These are phyloP conservation scores for Lamellibrachia columna DNA, from an alignment of 2,888 invertebrate genomes.

Conservation along the genomic window DNA sequence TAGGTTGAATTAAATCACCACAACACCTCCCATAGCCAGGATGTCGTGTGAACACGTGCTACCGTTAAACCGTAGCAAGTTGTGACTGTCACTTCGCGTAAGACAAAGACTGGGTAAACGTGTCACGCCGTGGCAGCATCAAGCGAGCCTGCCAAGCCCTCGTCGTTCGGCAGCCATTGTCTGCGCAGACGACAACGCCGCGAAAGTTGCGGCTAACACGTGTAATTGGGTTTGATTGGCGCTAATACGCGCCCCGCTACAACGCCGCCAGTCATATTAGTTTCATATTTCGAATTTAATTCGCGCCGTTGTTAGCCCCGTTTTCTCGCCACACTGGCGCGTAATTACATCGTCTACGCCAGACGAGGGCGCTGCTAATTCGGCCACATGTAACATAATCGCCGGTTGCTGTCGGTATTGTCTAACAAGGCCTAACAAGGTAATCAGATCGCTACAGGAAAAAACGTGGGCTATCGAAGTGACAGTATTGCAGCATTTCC, in stretches of 20 bases:
- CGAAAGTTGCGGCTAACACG: background rate
- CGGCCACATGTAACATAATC: background rate
- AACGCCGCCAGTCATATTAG: background rate
- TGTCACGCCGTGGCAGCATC: background rate
- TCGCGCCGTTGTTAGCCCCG: background rate
- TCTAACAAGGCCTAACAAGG: background rate
- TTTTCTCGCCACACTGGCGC: background rate
- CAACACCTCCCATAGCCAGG: background rate
- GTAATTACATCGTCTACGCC: background rate
- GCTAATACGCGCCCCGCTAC: background rate
- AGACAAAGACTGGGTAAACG: conserved; percentile 8
- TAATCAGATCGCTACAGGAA: conserved; percentile 11
- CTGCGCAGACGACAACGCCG: background rate
- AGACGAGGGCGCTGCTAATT: background rate
- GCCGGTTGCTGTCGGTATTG: background rate
- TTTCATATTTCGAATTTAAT: conserved; percentile 16
- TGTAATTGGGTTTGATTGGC: background rate
- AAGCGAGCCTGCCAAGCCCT: background rate
- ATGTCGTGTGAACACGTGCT: background rate
- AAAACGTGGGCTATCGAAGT: background rate
- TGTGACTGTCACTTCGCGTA: background rate
- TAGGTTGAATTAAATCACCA: background rate
- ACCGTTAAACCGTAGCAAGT: background rate
- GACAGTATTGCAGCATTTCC: background rate
- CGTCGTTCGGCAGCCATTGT: background rate